Evolutionary conservation across 2,797 vertebrate species (phyloP).

Genomic region (Phoebastria nigripes): DNA sequence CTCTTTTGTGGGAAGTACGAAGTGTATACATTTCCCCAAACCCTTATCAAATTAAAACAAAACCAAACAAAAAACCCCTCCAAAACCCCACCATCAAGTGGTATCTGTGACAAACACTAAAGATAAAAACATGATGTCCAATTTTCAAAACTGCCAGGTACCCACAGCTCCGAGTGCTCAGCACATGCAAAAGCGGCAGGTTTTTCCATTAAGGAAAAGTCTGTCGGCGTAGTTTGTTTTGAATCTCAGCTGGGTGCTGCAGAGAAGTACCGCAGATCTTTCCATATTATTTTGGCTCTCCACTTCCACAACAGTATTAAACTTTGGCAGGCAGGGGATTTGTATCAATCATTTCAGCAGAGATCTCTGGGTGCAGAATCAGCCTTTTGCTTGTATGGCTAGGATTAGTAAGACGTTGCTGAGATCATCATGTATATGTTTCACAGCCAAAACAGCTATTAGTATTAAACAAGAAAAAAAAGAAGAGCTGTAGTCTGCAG

Average conservation of each 20-base stretch:
- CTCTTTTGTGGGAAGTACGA: not conserved
- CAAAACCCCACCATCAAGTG: not conserved
- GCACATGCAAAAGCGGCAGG: not conserved
- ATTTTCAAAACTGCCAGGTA: not conserved
- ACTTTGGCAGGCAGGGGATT: conserved; percentile 43
- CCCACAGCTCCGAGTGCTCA: not conserved
- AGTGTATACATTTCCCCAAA: not conserved
- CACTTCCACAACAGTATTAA: not conserved
- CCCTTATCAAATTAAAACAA: not conserved
- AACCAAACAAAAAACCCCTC: not conserved
- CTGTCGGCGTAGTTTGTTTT: not conserved
- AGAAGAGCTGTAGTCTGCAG: not conserved
- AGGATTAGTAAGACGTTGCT: conserved; percentile 68
- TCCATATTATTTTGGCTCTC: conserved; percentile 25
- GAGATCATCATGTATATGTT: conserved; percentile 50
- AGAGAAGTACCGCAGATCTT: not conserved
- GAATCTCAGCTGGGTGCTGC: not conserved
- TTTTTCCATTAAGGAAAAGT: not conserved
- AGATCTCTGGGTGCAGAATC: conserved; percentile 59
- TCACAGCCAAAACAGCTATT: not conserved
- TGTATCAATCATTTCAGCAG: conserved; percentile 30
- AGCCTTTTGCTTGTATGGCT: conserved; percentile 62
- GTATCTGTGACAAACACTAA: not conserved
- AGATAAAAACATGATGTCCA: rapidly evolving
- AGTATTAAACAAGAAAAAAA: not conserved